Evolutionary conservation across 2,797 vertebrate species (phyloP), one percentile per base, ranked within the genome.

Genomic region (Acanthurus lineatus): DNA sequence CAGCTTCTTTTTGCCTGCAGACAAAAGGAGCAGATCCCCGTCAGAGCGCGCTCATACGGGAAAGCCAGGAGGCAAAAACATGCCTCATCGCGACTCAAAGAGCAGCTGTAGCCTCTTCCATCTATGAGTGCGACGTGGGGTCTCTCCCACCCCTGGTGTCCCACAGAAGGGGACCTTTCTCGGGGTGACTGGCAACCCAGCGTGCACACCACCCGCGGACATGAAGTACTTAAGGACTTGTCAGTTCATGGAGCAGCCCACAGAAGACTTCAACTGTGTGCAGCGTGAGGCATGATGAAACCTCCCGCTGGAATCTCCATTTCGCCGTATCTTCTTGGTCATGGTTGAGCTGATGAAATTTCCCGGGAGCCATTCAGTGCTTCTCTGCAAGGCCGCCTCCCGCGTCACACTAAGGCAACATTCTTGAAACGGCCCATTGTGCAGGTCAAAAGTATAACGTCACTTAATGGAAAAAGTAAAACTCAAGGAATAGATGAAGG

Each of bases 11-110:
- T 76, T 73, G 64, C 79, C 85, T 42, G 57, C 73, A 87, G 61
- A 91, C 49, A 89, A 91, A 73, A 84, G 73, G 28, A 77, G 67
- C 76, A 75, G 88, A 85, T 92, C 90, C 86, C 73, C 63, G 71
- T 87, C 88, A 83, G 69, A 88, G 70, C 5, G 10, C 42, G 32
- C 87, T 79, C 79, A 69, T 15, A 42, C 47, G 49, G 62, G 64
- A 70, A 77, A 40, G 77, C 79, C 53, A 64, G 81, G 65, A 76
- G 75, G 66, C 45, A 25, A 32, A 71, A 62, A 64, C 35, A 48
- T 56, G 45, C 49, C 20, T 56, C 47, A 28, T 12, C 52, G 38
- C 42, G 38, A 59, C 68, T 59, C 49, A 57, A 64, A 73, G 61
- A 64, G 58, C 79, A 78, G 44, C 59, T 38, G 65, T 42, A 62